Conservation (phyloP, 2,113 vertebrate genomes). For the Sylvia atricapilla region DNA sequence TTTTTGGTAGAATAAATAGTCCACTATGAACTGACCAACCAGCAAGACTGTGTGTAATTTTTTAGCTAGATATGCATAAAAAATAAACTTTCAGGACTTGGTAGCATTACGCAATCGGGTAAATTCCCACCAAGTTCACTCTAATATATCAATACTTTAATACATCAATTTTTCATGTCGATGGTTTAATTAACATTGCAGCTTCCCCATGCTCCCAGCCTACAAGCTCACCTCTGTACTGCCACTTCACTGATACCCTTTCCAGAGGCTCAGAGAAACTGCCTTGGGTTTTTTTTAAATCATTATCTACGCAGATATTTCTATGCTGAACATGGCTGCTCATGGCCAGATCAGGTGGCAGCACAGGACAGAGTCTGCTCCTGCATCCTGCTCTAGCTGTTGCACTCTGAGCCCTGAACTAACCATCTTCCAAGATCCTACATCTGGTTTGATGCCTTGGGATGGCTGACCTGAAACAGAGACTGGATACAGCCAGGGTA, state of each 20-base stretch:
- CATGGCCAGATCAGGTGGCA: fast-evolving
- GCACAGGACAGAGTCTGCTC: neutral
- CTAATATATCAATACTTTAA: neutral
- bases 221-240: neutral
- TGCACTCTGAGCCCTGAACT: neutral
- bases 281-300: fast-evolving
- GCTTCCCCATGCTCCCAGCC: neutral
- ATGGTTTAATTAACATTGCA: neutral
- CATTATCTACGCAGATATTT: neutral
- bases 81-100: neutral
- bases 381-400: neutral
- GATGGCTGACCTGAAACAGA: too few relatives aligned
- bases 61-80: neutral
- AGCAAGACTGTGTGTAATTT: neutral
- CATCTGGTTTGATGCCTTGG: neutral
- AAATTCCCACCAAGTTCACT: neutral
- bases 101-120: neutral
- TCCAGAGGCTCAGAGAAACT: neutral
- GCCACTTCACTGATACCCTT: neutral
- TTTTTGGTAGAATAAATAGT: neutral
- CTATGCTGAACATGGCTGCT: neutral
- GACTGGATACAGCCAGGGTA: too few relatives aligned
- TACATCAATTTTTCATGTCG: fast-evolving
- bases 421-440: neutral
- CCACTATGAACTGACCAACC: neutral